Base-by-base conservation (phyloP, 2,888 invertebrate species). In the Hemithea aestivaria region DNA sequence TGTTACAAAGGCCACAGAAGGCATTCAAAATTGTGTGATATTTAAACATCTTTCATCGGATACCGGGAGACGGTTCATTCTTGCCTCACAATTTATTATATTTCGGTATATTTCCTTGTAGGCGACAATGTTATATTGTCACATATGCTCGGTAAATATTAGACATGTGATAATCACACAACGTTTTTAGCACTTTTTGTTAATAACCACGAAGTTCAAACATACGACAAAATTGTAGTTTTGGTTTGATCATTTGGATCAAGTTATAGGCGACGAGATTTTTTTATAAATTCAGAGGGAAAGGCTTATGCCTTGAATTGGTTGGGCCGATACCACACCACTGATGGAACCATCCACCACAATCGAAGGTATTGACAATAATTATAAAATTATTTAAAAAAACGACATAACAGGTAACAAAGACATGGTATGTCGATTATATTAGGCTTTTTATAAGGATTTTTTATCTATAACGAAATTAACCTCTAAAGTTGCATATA, bases 131-230 rank as follows among this genome's bases (percentile, higher is more conserved):
- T 20, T 6, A 35, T 28, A 35, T 45, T 46, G 42, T 46, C 43
- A 29, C 34, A 34, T 34, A 16, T 31, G 11, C 20, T 21, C 3
- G 24, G 35, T 41, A 35, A 47, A 46, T 46, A 44, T 20, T 26
- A 40, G 16, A n/a, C n/a, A 45, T 35, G 54, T 63, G 66, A 45
- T 63, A 66, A 66, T 53, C 43, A 48, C 40, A 45, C 51, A 48
- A 52, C 56, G 56, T 60, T 60, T 61, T 73, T 62, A 65, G 66
- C 58, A 45, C 28, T 56, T 52, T 60, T 73, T 73, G 72, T 72
- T 70, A 72, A 73, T 67, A 51, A 66, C 59, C 66, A 65, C 71
- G 70, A 71, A 54, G 42, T 56, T 62, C 49, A 64, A 70, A 72
- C 62, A 56, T 36, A 48, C 56, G 64, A 58, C 61, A 62, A 57